Evolutionary conservation across 2,113 vertebrate species (phyloP), one percentile per base, ranked within the genome.

Genomic region (Sardina pilchardus): DNA sequence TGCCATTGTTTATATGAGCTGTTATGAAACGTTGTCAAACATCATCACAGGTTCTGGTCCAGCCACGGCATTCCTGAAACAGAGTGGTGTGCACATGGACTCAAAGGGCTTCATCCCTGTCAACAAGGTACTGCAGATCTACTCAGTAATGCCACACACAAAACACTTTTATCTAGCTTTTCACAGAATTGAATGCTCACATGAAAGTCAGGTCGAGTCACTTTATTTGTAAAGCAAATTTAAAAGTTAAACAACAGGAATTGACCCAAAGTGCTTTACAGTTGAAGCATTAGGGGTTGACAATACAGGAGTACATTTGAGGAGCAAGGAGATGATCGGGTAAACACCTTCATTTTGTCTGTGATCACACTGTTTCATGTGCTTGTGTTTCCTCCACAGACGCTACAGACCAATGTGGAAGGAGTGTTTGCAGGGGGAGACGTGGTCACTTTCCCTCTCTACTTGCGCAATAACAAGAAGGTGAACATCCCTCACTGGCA

Each of bases 401-500:
- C 95, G 95, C 98, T 99, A 97, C 98, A 99, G 92, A 98, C 97
- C 36, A 99, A 96, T 10, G 75, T 96, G 44, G 96, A 98, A 0
- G 97, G 97, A 0, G 96, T 99, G 83, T 99, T 97, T 1, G 98
- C 98, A 0, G 98, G 97, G 0, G 98, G 98, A 0, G 98, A 99
- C 0, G 95, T 96, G 0, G 97, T 98, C 86, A 95, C 89, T 0
- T 99, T 99, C 91, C 98, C 98, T 0, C 91, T 99, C 85, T 93
- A 94, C 4, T 92, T 96, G 81, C 96, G 98, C 83, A 97, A 96
- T 89, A 99, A 97, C 86, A 98, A 99, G 94, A 99, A 97, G 92
- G 97, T 97, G 91, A 99, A 99, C 47, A 96, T 99, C 83, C 97
- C 98, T 81, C 97, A 99, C 92, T 99, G 98, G 98, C 98, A 99